phyloP scores from a whole-genome alignment of 2,797 vertebrate genomes.

The Gambelia wislizenii region DNA sequence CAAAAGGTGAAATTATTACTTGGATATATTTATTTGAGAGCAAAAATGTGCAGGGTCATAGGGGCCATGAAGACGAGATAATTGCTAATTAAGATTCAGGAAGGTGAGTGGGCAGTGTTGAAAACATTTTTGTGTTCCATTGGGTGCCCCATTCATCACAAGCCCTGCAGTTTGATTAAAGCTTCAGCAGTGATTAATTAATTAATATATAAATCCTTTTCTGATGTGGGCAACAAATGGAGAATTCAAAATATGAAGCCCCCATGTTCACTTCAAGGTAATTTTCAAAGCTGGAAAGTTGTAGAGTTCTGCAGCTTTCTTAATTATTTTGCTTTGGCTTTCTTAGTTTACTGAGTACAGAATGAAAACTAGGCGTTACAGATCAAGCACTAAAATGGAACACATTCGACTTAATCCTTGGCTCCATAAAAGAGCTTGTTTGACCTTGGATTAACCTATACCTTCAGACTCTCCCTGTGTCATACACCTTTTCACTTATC shows the following conservation, averaged over 20 bases:
- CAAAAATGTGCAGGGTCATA: constrained; percentile 60
- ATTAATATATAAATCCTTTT: constrained; percentile 51
- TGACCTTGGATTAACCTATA: constrained; percentile 3
- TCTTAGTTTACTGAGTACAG: background rate
- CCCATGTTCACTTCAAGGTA: constrained; percentile 4
- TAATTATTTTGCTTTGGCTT: constrained; percentile 9
- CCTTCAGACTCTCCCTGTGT: background rate
- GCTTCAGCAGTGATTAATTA: constrained; percentile 74
- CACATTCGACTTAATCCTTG: background rate
- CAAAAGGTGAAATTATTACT: constrained; percentile 71
- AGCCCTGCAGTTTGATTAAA: constrained; percentile 67
- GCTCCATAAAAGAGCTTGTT: background rate
- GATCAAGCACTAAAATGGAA: constrained; percentile 17
- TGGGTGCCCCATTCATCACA: constrained; percentile 61
- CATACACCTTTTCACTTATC: background rate
- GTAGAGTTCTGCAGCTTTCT: constrained; percentile 6
- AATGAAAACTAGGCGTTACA: constrained; percentile 37
- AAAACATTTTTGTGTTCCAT: constrained; percentile 50
- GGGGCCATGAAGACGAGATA: constrained; percentile 71
- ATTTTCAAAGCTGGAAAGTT: constrained; percentile 12
- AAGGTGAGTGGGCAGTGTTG: constrained; percentile 59
- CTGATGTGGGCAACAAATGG: constrained; percentile 35
- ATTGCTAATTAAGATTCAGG: constrained; percentile 72
- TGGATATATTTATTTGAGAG: constrained; percentile 61
- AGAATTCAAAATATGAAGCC: background rate